These are phyloP conservation scores for Bufo gargarizans DNA, from an alignment of 2,113 vertebrate genomes.

Conservation along the genomic window DNA sequence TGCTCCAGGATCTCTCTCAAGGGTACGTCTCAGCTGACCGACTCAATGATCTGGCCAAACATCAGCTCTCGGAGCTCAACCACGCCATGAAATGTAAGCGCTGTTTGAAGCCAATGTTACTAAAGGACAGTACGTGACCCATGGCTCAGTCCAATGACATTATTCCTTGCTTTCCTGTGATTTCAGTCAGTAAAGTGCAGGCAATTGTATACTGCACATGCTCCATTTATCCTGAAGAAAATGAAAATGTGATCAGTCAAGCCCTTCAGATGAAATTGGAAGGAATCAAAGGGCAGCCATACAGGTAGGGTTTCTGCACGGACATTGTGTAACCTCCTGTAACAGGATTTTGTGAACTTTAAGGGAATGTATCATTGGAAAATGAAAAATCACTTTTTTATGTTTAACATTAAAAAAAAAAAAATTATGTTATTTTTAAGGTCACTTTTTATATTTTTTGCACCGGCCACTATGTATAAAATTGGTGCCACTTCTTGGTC, in stretches of 20 bases:
- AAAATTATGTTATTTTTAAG: no score
- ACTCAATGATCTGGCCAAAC: constrained; percentile 76
- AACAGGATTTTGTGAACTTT: not conserved
- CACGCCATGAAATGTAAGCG: constrained; percentile 86
- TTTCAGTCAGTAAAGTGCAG: constrained; percentile 80
- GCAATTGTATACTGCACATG: constrained; percentile 86
- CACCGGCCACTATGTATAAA: no score
- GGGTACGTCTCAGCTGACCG: constrained; percentile 79
- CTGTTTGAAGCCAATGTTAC: not conserved
- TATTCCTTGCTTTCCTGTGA: not conserved
- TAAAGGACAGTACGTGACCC: not conserved
- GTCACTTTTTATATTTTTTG: no score
- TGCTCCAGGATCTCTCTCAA: constrained; percentile 82
- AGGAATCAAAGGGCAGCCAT: constrained; percentile 69
- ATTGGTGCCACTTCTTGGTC: no score
- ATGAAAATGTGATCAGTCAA: constrained; percentile 78
- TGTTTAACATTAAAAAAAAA: no score
- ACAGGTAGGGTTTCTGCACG: constrained; percentile 74
- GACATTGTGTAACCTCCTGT: not conserved
- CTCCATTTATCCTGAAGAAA: constrained; percentile 85
- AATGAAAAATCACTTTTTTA: no score
- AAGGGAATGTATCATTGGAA: not conserved
- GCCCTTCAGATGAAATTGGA: constrained; percentile 72
- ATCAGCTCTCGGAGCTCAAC: constrained; percentile 78
- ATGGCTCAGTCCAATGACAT: not conserved